Evolutionary conservation across 1,140 invertebrate species (phyloP).

Genomic region (Zaprionus ghesquierei): DNA sequence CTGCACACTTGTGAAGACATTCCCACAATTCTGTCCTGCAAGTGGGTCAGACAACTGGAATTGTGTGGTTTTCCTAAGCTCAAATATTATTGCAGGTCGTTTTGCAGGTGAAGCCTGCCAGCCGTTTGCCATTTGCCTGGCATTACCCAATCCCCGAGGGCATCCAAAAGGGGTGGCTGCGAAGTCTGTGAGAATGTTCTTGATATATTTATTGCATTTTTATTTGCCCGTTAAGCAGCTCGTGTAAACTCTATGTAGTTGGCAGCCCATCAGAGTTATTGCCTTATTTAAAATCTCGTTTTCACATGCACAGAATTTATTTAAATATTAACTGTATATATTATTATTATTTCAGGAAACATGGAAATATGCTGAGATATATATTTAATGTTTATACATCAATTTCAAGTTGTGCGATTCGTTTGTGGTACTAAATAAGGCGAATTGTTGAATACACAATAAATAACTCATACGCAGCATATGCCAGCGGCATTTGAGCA

Average conservation of each 20-base stretch:
- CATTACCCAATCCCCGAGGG: neutral
- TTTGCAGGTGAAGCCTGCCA: neutral
- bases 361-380: neutral
- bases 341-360: neutral
- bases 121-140: neutral
- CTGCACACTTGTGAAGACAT: conserved; percentile 1
- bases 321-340: neutral
- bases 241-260: neutral
- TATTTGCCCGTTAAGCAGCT: neutral
- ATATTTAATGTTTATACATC: neutral
- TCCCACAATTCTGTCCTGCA: neutral
- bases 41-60: conserved; percentile 7
- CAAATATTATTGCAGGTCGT: conserved; percentile 11
- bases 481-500: conserved; percentile 47
- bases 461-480: conserved; percentile 70
- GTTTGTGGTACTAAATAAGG: neutral
- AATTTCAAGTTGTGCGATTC: neutral
- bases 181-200: neutral
- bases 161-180: too few species aligned
- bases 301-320: neutral
- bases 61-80: conserved; percentile 8
- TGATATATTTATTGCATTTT: conserved; percentile 11
- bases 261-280: neutral
- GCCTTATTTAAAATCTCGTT: neutral
- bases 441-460: conserved; percentile 28